Evolutionary conservation across 2,797 vertebrate genomes (phyloP), one percentile per base, ranked within the genome.

Genomic region (Sorex maritimensis): DNA sequence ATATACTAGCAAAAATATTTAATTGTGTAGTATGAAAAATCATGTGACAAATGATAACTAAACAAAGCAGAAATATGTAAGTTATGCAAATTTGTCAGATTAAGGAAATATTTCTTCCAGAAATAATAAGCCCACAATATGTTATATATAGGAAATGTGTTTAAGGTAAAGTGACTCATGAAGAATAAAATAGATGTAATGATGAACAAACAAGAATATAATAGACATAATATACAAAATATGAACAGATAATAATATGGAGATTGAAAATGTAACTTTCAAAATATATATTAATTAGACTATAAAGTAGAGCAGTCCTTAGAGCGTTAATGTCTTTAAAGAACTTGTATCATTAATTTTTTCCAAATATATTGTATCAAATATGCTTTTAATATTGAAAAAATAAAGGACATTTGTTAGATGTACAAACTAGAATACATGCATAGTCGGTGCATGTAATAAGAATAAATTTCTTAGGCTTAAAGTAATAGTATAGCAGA

Each of bases 121-220:
- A 38, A 65, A 69, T 14, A 55, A 23, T 68, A 7, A 86, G 23
- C 4, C 24, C 90, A 2, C n/a, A 4, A n/a, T 34, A 86, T 8
- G 0, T 28, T 81, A 13, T 52, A 49, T 17, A 38, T 10, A 81
- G 67, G 1, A 46, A n/a, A 11, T 8, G 72, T 49, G 1, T 61
- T 88, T 91, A 55, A 93, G 82, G n/a, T 55, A 72, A 79, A 81
- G 10, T 34, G 6, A 71, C 28, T 75, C n/a, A 67, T 79, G 85
- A 69, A 24, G 13, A 71, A 11, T 12, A 55, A 69, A 34, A 68
- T 30, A 63, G 74, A 55, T 75, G 17, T 9, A 11, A 8, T 52
- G 49, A 52, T 52, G 49, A 63, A 21, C 63, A 89, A 9, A 17
- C 24, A 52, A 82, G 58, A 34, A 17, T 74, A 34, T 26, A 83